Conservation (phyloP, 2,113 vertebrate genomes). For the Neodon shergylaensis region DNA sequence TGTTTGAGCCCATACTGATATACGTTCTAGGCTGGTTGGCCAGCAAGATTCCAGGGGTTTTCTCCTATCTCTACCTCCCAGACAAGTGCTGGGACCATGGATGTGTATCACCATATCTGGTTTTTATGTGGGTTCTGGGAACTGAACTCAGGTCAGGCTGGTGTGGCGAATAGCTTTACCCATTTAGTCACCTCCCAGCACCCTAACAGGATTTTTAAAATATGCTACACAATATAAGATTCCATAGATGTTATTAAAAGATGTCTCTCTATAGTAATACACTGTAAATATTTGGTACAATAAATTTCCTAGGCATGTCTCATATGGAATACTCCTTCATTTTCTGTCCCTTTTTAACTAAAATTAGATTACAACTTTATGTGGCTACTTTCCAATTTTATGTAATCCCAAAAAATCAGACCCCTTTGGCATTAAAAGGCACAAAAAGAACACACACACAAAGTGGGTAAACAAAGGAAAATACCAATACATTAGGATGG, state of each 20-base stretch:
- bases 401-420: not conserved
- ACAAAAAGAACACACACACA: not conserved
- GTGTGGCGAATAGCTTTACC: not conserved
- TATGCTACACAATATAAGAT: not conserved
- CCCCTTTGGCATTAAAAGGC: constrained; percentile 31
- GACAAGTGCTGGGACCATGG: not conserved
- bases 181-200: not conserved
- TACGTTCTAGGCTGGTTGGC: not conserved
- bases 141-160: not conserved
- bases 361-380: constrained; percentile 19
- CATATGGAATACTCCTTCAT: not conserved
- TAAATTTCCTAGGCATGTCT: not conserved
- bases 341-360: constrained; percentile 24
- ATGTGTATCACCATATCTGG: not conserved
- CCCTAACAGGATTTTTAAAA: not conserved
- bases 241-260: not conserved
- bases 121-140: not conserved
- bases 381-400: constrained; percentile 22
- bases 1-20: not conserved
- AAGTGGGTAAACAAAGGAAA: not conserved
- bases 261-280: not conserved
- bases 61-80: not conserved
- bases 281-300: not conserved
- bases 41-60: not conserved
- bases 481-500: not conserved